Base-by-base conservation (phyloP, 2,797 vertebrate genomes). In the Artibeus lituratus region DNA sequence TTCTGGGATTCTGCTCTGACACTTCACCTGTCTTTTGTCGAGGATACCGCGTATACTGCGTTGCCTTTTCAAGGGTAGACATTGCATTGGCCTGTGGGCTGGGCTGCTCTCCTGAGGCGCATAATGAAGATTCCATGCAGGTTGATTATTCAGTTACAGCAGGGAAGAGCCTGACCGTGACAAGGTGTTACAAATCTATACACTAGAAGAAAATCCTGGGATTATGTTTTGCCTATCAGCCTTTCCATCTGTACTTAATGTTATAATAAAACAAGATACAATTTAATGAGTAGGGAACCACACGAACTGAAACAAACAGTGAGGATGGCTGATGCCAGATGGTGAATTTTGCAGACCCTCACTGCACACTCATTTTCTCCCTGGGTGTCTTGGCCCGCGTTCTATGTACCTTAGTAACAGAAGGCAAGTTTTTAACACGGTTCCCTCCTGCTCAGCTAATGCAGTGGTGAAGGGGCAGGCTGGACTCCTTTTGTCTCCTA, bases 151-250 rank as follows among this genome's bases (percentile, higher is more conserved):
- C 73, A 74, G 24, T 88, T 90, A 44, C 7, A 92, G 44, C 29
- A 37, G 69, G 87, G 65, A 76, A 86, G 90, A 85, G 35, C 78
- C 29, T 69, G 91, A 26, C 42, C 73, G 76, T 72, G 81, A 69
- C 29, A 88, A 92, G 85, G 47, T 81, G 69, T 87, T 77, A 69
- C 87, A 83, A 87, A 87, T 39, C 87, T 81, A 53, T 59, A 42
- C 67, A 39, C 42, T 83, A 65, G 51, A 92, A 93, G 72, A 84
- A 93, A 96, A 90, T 16, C 47, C 51, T 57, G 70, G 62, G 91
- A 85, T 91, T 95, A 77, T 87, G 49, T 94, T 94, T 96, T 97
- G 92, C 55, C 87, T 69, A 67, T 95, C 49, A 90, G 87, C 76
- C 87, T 90, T 95, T 85, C 83, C 92, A 90, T 96, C 92, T 96